Evolutionary conservation across 2,797 vertebrate genomes (phyloP).

Genomic region (Arnoldichthys spilopterus): DNA sequence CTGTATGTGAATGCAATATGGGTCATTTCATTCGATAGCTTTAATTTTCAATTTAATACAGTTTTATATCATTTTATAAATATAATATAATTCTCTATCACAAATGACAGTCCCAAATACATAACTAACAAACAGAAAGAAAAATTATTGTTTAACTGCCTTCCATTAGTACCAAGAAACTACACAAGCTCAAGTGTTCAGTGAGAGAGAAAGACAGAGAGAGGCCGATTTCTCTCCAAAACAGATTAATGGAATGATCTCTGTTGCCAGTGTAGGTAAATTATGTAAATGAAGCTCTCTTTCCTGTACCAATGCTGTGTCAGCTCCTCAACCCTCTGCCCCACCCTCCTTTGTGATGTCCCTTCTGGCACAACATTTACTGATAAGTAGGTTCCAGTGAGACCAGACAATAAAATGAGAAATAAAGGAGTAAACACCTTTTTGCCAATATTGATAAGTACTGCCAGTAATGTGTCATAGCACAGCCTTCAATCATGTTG

Average conservation of each 20-base stretch:
- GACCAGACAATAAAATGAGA: slow-evolving; percentile 44
- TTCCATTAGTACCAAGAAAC: no score
- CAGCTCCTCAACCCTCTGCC: not conserved
- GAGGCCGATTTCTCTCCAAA: slow-evolving; percentile 45
- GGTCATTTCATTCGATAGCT: no score
- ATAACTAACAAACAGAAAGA: no score
- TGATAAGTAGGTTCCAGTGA: slow-evolving; percentile 45
- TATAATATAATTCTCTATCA: no score
- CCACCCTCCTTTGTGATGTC: slow-evolving; percentile 4
- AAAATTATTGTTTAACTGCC: no score
- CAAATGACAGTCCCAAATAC: no score
- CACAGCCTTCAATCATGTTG: not conserved
- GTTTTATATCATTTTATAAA: not conserved
- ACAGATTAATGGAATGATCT: slow-evolving; percentile 67
- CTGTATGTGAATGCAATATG: not conserved
- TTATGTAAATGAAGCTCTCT: slow-evolving; percentile 62
- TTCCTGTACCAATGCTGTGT: not conserved
- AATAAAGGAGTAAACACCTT: slow-evolving; percentile 19
- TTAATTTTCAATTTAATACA: not conserved
- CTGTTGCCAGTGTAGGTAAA: slow-evolving; percentile 64
- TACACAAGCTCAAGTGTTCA: not conserved
- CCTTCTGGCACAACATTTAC: slow-evolving; percentile 35
- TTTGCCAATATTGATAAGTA: slow-evolving; percentile 22
- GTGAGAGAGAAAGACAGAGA: not conserved
- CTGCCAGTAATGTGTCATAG: slow-evolving; percentile 13